Conservation (phyloP, 2,888 invertebrate genomes). For the Hirtodrosophila trivittata region DNA sequence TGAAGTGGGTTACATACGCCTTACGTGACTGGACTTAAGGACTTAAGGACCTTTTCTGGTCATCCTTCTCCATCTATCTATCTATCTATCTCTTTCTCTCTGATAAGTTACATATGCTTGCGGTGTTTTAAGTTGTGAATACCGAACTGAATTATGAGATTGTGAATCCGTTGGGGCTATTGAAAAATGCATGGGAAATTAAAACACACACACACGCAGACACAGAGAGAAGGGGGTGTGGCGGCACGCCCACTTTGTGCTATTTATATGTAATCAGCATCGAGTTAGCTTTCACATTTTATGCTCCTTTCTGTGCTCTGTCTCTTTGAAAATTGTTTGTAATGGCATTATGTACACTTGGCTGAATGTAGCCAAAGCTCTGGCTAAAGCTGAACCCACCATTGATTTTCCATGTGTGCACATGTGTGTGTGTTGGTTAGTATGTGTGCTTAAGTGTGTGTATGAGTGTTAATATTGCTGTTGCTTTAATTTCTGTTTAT, state of each 20-base stretch:
- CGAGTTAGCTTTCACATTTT: constrained; percentile 43
- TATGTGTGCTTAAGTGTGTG: constrained; percentile 10
- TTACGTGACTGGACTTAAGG: constrained; percentile 45
- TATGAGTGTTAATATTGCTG: constrained; percentile 13
- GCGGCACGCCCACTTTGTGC: constrained; percentile 13
- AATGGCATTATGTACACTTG: constrained; percentile 71
- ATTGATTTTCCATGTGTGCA: constrained; percentile 55
- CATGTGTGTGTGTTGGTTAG: constrained; percentile 15
- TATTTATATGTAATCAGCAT: constrained; percentile 69
- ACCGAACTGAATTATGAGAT: constrained; percentile 34
- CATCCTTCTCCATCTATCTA: not conserved
- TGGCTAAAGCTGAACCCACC: constrained; percentile 13
- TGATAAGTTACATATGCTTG: constrained; percentile 16
- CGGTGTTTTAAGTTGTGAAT: constrained; percentile 6
- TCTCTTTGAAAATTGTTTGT: constrained; percentile 63
- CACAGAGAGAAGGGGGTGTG: not conserved
- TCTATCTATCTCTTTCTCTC: not conserved
- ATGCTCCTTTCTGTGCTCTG: constrained; percentile 32
- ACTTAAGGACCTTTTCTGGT: constrained; percentile 15
- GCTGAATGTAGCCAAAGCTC: constrained; percentile 43
- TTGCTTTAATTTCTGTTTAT: constrained; percentile 58
- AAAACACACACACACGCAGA: constrained; percentile 3
- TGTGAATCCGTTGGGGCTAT: constrained; percentile 30
- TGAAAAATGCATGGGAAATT: constrained; percentile 49
- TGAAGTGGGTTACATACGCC: constrained; percentile 53